Percentiles rank a stretch among this genome's conserved stretches.
These are phyloP conservation scores for Momotus momota DNA, from an alignment of 2,797 vertebrate genomes.

Conservation along the genomic window DNA sequence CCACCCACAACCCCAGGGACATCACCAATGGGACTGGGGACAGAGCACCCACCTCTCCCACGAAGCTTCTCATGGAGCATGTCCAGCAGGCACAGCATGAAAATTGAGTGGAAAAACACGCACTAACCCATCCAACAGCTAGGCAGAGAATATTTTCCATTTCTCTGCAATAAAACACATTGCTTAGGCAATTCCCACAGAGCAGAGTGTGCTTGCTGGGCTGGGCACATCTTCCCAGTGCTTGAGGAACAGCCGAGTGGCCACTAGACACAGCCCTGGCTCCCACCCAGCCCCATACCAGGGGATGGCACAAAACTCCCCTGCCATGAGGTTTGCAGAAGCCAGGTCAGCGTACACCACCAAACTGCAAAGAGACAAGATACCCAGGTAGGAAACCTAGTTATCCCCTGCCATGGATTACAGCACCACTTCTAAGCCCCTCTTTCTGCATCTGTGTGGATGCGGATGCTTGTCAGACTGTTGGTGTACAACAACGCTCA, in stretches of 20 bases:
- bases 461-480: background rate
- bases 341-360: background rate
- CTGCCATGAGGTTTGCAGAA: background rate
- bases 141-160: background rate
- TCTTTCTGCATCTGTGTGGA: accelerated
- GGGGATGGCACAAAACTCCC: background rate
- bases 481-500: too few relatives aligned
- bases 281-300: background rate
- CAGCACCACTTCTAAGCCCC: background rate
- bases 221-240: background rate
- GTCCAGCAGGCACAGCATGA: background rate
- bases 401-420: background rate
- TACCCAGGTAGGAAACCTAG: accelerated
- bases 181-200: background rate
- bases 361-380: accelerated
- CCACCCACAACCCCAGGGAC: background rate
- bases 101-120: background rate
- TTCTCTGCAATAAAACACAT: background rate
- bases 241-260: background rate
- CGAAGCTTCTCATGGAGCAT: background rate
- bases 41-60: background rate
- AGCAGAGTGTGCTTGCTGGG: accelerated
- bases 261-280: background rate
- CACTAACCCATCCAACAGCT: background rate
- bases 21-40: background rate